Percentiles rank a stretch among this genome's conserved stretches.
These are phyloP conservation scores for Xiphophorus couchianus DNA, from an alignment of 2,113 vertebrate genomes.

Conservation along the genomic window DNA sequence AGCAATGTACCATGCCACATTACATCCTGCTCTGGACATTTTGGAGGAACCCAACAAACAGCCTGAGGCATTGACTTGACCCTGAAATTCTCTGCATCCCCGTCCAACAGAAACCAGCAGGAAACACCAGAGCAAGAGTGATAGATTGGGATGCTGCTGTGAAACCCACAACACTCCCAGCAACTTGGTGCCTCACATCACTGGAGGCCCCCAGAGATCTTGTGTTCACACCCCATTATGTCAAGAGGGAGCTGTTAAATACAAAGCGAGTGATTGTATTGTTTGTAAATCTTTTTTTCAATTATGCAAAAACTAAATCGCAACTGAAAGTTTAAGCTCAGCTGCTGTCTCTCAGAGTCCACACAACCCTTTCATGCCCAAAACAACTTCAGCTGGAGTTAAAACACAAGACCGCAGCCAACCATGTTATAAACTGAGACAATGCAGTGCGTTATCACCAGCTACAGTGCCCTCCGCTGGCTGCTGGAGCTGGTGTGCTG, in stretches of 20 bases:
- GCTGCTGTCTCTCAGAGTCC: not conserved
- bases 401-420: slow-evolving; percentile 34
- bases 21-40: not conserved
- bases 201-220: not conserved
- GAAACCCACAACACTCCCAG: not conserved
- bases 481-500: slow-evolving; percentile 56
- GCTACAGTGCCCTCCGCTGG: slow-evolving; percentile 67
- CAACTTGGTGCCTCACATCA: not conserved
- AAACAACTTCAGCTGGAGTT: slow-evolving; percentile 47
- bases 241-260: not conserved
- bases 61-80: slow-evolving; percentile 1
- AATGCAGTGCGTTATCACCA: slow-evolving; percentile 64
- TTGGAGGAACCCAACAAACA: slow-evolving; percentile 2
- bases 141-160: not conserved
- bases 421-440: slow-evolving; percentile 51
- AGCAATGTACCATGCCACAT: not conserved
- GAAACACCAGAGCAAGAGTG: not conserved
- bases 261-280: not conserved
- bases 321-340: slow-evolving; percentile 1
- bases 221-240: not conserved
- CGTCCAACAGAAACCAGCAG: slow-evolving; percentile 1
- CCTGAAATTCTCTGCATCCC: slow-evolving; percentile 2
- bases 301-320: slow-evolving; percentile 9
- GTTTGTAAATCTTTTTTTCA: not conserved
- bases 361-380: slow-evolving; percentile 8